Evolutionary conservation across 2,888 invertebrate species (phyloP), one percentile per base, ranked within the genome.

Genomic region (Acleris laterana): DNA sequence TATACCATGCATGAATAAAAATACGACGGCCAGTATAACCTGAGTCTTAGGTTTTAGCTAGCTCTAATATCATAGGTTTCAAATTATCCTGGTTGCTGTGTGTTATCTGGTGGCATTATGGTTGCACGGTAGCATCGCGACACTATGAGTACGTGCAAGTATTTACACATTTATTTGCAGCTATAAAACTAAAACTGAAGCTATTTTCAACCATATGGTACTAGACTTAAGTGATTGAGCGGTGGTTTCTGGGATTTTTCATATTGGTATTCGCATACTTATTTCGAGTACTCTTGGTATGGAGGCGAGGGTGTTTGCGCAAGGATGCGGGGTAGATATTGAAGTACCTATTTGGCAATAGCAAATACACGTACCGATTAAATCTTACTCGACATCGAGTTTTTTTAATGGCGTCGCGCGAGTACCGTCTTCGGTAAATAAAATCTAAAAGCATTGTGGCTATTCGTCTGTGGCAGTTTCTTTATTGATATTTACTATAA

Each of bases 301-400:
- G 80, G 79, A 78, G 71, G 76, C 73, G 76, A 68, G 65, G 68
- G 61, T 60, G 73, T 80, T 86, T 84, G 81, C 82, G 82, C 79
- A 84, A 82, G 78, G 76, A 80, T 75, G 78, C 78, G 78, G 74
- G 78, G 75, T 38, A 76, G 80, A 79, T 80, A 81, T 83, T 75
- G 72, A 72, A 74, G 76, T 77, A n/a, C n/a, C n/a, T n/a, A 77
- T 80, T 80, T 79, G 75, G 78, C 73, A 80, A 82, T 77, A 71
- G 69, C 73, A 77, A 74, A 75, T 75, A 74, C 53, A 57, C 48
- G 52, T 57, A 25, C 62, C 62, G 62, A 63, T 68, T 46, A 50
- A 55, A 67, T 65, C 57, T 62, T 70, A 66, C 58, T 52, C 19
- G 17, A 2, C n/a, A 67, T 63, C 63, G 44, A 56, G 51, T 62